phyloP scores from a whole-genome alignment of 2,113 vertebrate species.

The Aphyosemion australe region DNA sequence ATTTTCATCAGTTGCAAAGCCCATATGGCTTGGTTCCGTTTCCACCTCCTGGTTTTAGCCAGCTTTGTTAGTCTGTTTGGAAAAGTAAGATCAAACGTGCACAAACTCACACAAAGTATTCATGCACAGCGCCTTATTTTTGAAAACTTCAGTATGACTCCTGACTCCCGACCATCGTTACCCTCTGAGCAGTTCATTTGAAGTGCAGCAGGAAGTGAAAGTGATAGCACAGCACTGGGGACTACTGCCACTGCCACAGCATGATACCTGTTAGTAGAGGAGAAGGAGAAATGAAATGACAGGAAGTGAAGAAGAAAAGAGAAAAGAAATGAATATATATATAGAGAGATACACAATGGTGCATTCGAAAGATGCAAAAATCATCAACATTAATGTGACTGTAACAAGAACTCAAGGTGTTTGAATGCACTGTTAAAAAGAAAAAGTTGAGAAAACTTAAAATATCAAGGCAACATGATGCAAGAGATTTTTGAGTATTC shows the following conservation, averaged over 20 bases:
- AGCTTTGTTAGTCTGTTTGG: constrained; percentile 16
- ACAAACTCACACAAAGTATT: not conserved
- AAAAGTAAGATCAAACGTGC: constrained; percentile 20
- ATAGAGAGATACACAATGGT: too few relatives aligned
- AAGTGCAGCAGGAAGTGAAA: constrained; percentile 58
- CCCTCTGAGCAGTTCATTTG: constrained; percentile 50
- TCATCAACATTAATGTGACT: not conserved
- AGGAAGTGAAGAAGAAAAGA: constrained; percentile 4
- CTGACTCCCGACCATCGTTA: constrained; percentile 36
- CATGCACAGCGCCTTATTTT: constrained; percentile 25
- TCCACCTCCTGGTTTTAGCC: constrained; percentile 20
- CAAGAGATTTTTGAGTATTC: too few relatives aligned
- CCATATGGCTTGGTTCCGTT: constrained; percentile 4
- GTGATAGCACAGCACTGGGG: constrained; percentile 40
- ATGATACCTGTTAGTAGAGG: constrained; percentile 13
- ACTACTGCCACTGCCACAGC: constrained; percentile 23
- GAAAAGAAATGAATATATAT: not conserved
- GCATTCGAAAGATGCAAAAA: not conserved
- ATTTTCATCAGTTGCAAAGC: constrained; percentile 14
- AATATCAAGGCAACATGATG: too few relatives aligned
- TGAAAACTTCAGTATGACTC: constrained; percentile 42
- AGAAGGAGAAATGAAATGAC: constrained; percentile 11
- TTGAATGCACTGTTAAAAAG: too few relatives aligned
- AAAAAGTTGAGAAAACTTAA: too few relatives aligned
- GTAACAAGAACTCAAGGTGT: too few relatives aligned